A percentile compares a stretch with the other conserved stretches of the same genome.
Evolutionary conservation across 2,888 invertebrate genomes (phyloP).

Genomic region (Poecilobothrus nobilitatus): DNA sequence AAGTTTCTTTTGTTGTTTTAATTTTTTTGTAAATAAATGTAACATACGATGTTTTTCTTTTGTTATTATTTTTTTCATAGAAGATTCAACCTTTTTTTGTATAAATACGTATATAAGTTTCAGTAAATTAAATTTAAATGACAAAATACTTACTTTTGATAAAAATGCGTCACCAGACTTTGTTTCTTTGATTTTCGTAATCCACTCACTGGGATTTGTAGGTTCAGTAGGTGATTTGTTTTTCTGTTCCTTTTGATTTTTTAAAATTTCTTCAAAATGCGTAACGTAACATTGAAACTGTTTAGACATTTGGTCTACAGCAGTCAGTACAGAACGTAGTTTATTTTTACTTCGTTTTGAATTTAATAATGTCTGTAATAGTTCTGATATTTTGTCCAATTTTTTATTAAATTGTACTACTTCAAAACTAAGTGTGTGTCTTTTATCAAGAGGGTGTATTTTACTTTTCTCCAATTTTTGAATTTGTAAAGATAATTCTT

Average conservation of each 20-base stretch:
- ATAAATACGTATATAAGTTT: too few relatives aligned
- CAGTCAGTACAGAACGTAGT: slow-evolving; percentile 26
- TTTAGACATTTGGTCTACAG: slow-evolving; percentile 29
- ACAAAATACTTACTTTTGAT: slow-evolving; percentile 29
- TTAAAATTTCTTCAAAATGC: slow-evolving; percentile 29
- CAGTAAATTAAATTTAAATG: too few relatives aligned
- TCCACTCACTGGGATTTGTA: slow-evolving; percentile 31
- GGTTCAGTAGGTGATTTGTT: not conserved
- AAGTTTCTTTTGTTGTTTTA: slow-evolving; percentile 35
- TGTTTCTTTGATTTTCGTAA: slow-evolving; percentile 37
- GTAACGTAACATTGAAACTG: slow-evolving; percentile 31
- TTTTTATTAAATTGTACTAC: slow-evolving; percentile 29
- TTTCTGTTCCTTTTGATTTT: slow-evolving; percentile 15
- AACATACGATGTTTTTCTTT: slow-evolving; percentile 33
- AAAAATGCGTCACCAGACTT: slow-evolving; percentile 36
- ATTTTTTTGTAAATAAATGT: slow-evolving; percentile 31
- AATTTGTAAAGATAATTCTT: slow-evolving; percentile 30
- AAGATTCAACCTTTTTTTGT: slow-evolving; percentile 33
- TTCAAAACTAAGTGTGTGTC: slow-evolving; percentile 17
- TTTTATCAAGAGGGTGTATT: not conserved
- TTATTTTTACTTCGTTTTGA: slow-evolving; percentile 28
- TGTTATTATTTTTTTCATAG: slow-evolving; percentile 33
- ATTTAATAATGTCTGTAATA: slow-evolving; percentile 27
- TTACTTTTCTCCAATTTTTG: slow-evolving; percentile 23
- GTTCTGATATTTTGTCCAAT: slow-evolving; percentile 30